Evolutionary conservation across 2,797 vertebrate genomes (phyloP), one percentile per base, ranked within the genome.

Genomic region (Eulemur coronatus): DNA sequence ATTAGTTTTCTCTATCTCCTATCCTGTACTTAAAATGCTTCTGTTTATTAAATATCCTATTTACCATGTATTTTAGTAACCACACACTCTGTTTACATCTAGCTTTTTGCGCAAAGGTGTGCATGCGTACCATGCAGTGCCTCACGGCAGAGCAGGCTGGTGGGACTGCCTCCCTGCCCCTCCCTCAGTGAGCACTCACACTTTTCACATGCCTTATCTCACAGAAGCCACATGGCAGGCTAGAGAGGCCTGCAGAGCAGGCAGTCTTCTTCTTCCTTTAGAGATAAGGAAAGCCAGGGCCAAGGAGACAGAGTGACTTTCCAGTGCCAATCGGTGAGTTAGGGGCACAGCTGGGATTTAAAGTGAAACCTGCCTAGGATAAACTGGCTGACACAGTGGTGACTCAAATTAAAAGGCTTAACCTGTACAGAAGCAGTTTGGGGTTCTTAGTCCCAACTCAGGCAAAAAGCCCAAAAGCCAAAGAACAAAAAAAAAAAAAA

Each of bases 211-310:
- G 67, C 26, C 57, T 76, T n/a, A 50, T 50, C 65, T 92, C 84
- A 48, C 1, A 65, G 85, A 69, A 93, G 73, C 50, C 75, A 52
- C 0, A 3, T 0, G 17, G 22, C 61, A 79, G 65, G 79, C 15
- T 59, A 35, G 73, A 69, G 50, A 87, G 72, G 80, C 70, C 70
- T 11, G 13, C 33, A 73, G 65, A 70, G 41, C 50, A 55, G 61
- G 41, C 38, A 41, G 43, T 82, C 69, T 26, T 61, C 22, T 72
- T 80, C 12, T 43, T 20, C 89, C 57, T 75, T 75, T 52, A 75
- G 69, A 94, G 43, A 82, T 35, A 94, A 94, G 91, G 63, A 92
- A 95, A 76, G 55, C 22, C 3, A 96, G 92, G 84, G 14, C 22
- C 61, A 6, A 0, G 0, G 0, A 26, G 46, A 67, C 26, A 59